Conservation (phyloP, 2,113 vertebrate species). For the Bettongia penicillata region DNA sequence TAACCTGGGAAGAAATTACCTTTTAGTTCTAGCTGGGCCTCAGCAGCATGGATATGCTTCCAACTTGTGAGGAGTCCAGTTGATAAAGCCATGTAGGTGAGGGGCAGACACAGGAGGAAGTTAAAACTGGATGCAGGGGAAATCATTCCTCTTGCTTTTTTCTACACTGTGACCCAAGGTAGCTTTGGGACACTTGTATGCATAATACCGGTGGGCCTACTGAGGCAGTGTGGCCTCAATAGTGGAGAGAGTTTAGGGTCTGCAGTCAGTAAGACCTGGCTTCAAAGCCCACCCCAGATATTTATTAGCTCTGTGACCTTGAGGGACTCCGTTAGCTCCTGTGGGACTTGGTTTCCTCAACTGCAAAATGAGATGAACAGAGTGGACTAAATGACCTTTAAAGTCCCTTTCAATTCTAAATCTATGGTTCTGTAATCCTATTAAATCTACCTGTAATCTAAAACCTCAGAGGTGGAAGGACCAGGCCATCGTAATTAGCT, state of each 20-base stretch:
- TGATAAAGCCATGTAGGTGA: background rate
- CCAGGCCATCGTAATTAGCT: no score
- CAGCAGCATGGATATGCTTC: background rate
- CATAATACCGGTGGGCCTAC: no score
- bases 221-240: no score
- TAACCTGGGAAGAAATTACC: constrained; percentile 28
- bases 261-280: background rate
- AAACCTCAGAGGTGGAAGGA: no score
- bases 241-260: background rate
- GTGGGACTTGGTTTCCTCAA: background rate
- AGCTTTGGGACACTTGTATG: no score
- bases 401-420: background rate
- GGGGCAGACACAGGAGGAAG: background rate
- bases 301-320: background rate
- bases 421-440: background rate
- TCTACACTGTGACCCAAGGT: no score
- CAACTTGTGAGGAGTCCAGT: background rate
- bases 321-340: background rate
- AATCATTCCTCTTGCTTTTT: no score
- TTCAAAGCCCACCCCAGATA: background rate
- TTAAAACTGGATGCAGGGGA: no score
- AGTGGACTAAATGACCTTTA: background rate
- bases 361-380: background rate
- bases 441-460: no score
- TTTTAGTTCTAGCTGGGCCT: constrained; percentile 48